Base-by-base conservation (phyloP, 1,140 invertebrate species). In the Arion vulgaris region DNA sequence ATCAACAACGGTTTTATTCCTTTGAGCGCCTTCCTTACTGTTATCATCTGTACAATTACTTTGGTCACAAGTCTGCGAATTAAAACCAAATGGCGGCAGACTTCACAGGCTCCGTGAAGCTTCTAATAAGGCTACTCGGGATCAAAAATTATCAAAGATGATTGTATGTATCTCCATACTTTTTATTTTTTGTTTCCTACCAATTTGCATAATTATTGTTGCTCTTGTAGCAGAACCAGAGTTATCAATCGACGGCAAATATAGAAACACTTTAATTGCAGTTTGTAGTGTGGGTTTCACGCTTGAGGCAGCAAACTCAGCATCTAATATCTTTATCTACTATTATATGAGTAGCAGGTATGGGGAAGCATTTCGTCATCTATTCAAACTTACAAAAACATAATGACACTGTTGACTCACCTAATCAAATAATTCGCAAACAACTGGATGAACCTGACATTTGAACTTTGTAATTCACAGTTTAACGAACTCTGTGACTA, bases 271-370 rank as follows among this genome's bases (percentile, higher is more conserved):
- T 13, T 62, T 62, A 5, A 51, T 62, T 62, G 13, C 41, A 4
- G 28, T 77, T 9, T 57, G 45, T 34, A 23, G 41, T 2, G 9
- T 77, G 9, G 75, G 51, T 17, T 77, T 51, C 28, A 13, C 62
- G 23, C 49, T 77, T 5, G 75, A 77, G 32, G 11, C 11, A 4
- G 41, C 51, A 28, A 77, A 77, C 57, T 77, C 75, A n/a, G 49
- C 75, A 13, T 19, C 28, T 1, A 77, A 77, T 39, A 77, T 77
- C 4, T 77, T 77, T 49, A 36, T 77, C 19, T 77, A 77, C 34
- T 77, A 57, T 49, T 19, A 62, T 51, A 77, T 77, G 75, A 77
- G 75, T n/a, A 51, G 41, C 19, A 9, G 36, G 9, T 77, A 77
- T 51, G 1, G 51, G 13, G 28, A 7, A 7, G 51, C 62, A 19